A percentile compares a stretch with the other conserved stretches of the same genome.
Conservation (phyloP, 2,888 invertebrate species). For the Cinara cedri region DNA sequence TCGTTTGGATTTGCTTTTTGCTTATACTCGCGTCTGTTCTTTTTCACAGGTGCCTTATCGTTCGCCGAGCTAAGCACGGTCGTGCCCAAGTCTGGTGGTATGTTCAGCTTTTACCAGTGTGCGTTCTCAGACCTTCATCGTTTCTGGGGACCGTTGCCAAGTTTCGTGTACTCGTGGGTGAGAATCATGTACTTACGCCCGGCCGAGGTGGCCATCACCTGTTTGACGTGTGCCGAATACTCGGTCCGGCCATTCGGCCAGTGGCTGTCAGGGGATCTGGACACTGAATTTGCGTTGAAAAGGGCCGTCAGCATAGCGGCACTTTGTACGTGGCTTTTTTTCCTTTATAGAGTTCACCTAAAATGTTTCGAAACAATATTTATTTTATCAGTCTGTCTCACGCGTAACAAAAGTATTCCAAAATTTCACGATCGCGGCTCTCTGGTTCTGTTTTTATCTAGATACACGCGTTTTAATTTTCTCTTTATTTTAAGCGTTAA, state of each 20-base stretch:
- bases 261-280: slow-evolving; percentile 62
- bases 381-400: too few relatives aligned
- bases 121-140: slow-evolving; percentile 73
- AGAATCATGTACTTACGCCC: too few relatives aligned
- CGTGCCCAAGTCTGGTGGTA: slow-evolving; percentile 79
- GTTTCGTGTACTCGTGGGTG: slow-evolving; percentile 71
- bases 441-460: too few relatives aligned
- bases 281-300: slow-evolving; percentile 64
- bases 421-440: too few relatives aligned
- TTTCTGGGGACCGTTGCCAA: slow-evolving; percentile 76
- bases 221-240: slow-evolving; percentile 79
- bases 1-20: background rate
- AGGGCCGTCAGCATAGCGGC: slow-evolving; percentile 71
- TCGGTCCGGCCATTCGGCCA: slow-evolving; percentile 66
- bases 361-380: too few relatives aligned
- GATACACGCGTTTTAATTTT: too few relatives aligned
- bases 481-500: too few relatives aligned
- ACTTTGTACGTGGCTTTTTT: slow-evolving; percentile 72
- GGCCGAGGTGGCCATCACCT: slow-evolving; percentile 78
- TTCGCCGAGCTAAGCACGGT: slow-evolving; percentile 83
- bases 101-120: slow-evolving; percentile 79
- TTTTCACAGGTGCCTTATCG: slow-evolving; percentile 72
- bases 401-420: too few relatives aligned
- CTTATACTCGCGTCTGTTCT: background rate
- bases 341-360: too few relatives aligned